Evolutionary conservation across 2,888 invertebrate species (phyloP).

Genomic region (Mactromeris polynyma): DNA sequence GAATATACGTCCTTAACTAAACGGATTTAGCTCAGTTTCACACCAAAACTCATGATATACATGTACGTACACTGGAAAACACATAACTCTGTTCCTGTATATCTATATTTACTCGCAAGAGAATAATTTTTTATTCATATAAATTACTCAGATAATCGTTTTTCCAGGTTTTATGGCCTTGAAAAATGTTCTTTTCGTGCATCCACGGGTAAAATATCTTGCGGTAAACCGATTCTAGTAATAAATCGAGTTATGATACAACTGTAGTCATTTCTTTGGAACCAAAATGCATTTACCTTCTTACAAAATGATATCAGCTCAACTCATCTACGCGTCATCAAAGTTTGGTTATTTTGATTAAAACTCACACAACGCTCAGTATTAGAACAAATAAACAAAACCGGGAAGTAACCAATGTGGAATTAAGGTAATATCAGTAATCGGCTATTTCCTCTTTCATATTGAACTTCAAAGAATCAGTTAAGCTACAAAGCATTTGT

Average conservation of each 20-base stretch:
- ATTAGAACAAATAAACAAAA: too few species aligned
- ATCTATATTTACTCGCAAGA: neutral
- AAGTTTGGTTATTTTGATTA: too few species aligned
- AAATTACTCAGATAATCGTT: neutral
- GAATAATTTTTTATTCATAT: neutral
- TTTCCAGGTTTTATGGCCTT: neutral
- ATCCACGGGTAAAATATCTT: neutral
- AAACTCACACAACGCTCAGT: too few species aligned
- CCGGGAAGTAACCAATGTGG: too few species aligned
- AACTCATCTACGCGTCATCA: neutral
- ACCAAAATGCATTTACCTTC: neutral
- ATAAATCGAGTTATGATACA: neutral
- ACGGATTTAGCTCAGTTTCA: too few species aligned
- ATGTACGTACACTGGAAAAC: too few species aligned
- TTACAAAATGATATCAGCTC: neutral
- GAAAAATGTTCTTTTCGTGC: slow-evolving; percentile 5
- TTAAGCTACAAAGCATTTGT: neutral
- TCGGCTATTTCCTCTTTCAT: too few species aligned
- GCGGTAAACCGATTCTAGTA: neutral
- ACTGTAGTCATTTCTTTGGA: neutral
- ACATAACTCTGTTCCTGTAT: neutral
- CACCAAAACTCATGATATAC: too few species aligned
- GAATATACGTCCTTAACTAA: too few species aligned
- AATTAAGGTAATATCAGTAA: too few species aligned
- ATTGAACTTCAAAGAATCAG: neutral